Percentiles rank a stretch among this genome's conserved stretches.
Evolutionary conservation across 2,888 invertebrate species (phyloP).

Genomic region (Dolichomitus sp.): DNA sequence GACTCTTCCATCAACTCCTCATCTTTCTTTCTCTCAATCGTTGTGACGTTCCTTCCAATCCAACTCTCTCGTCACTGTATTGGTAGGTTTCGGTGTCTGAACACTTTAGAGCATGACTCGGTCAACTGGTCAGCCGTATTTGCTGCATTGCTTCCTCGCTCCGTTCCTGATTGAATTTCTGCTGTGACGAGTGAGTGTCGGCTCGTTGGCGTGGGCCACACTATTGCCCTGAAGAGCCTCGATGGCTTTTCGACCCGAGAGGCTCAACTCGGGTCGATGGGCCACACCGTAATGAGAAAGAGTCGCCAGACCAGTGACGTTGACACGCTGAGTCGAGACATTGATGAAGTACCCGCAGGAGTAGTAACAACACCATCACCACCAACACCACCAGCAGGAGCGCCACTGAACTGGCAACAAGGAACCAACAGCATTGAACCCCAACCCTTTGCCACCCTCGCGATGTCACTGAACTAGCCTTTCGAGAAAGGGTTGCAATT

Average conservation of each 20-base stretch:
- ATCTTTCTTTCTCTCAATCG: conserved; percentile 65
- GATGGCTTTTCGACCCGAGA: conserved; percentile 54
- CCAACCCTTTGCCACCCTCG: conserved; percentile 55
- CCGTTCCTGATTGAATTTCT: conserved; percentile 78
- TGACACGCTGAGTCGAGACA: conserved; percentile 77
- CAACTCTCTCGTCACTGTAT: conserved; percentile 21
- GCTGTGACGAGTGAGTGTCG: conserved; percentile 63
- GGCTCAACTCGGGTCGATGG: conserved; percentile 58
- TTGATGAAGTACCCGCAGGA: conserved; percentile 75
- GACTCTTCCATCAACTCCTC: conserved; percentile 61
- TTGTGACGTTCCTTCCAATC: conserved; percentile 38
- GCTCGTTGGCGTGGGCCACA: conserved; percentile 41
- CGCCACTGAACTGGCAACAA: conserved; percentile 40
- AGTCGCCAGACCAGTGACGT: conserved; percentile 76
- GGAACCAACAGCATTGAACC: conserved; percentile 57
- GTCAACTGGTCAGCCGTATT: conserved; percentile 53
- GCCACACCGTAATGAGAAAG: conserved; percentile 79
- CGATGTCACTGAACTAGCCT: conserved; percentile 55
- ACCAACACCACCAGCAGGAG: conserved; percentile 51
- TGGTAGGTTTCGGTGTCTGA: conserved; percentile 71
- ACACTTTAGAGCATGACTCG: conserved; percentile 34
- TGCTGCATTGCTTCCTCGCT: background rate
- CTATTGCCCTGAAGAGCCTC: conserved; percentile 5
- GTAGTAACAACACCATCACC: conserved; percentile 12
- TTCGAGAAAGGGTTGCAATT: conserved; percentile 59